Evolutionary conservation across 2,113 vertebrate species (phyloP), one percentile per base, ranked within the genome.

Genomic region (Bombycilla garrulus): DNA sequence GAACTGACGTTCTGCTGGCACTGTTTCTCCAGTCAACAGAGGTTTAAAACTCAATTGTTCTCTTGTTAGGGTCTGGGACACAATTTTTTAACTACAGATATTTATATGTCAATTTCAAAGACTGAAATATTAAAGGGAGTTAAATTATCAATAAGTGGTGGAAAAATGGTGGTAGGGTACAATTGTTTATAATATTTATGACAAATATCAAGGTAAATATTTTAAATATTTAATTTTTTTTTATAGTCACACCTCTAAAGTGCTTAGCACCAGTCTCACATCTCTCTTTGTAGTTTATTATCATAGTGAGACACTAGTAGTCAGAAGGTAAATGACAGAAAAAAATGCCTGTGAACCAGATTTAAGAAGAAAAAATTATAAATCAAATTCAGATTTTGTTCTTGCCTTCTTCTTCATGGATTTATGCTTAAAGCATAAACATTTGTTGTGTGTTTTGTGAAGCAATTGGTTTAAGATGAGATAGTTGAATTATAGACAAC

Each of bases 361-460:
- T 48, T 86, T 91, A 82, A 95, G 85, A 51, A 91, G n/a, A 81
- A 94, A 56, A 17, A 72, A 9, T 26, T 70, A 71, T 58, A 91
- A 86, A 93, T 90, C 14, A 22, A 79, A 83, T 90, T 89, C 51
- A 81, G 25, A 69, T 88, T 83, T 96, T 9, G 60, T 88, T 91
- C 83, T 94, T 91, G 53, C 31, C 20, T 89, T 70, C 65, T 51
- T 74, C 72, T 85, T 51, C 15, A 83, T 81, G 19, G 25, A 73
- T 35, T 91, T 82, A 42, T 96, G 51, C 14, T 67, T 95, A 84
- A 85, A 90, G 35, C 53, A 79, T 89, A 96, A 96, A 95, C 60
- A 70, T 35, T 88, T 88, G 28, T 79, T 40, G 48, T 95, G 86
- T 83, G 53, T 62, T 89, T 82, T 82, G 16, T 62, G 50, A 90